A percentile compares a stretch with the other conserved stretches of the same genome.
Conservation (phyloP, 2,113 vertebrate genomes). For the Vidua macroura region DNA sequence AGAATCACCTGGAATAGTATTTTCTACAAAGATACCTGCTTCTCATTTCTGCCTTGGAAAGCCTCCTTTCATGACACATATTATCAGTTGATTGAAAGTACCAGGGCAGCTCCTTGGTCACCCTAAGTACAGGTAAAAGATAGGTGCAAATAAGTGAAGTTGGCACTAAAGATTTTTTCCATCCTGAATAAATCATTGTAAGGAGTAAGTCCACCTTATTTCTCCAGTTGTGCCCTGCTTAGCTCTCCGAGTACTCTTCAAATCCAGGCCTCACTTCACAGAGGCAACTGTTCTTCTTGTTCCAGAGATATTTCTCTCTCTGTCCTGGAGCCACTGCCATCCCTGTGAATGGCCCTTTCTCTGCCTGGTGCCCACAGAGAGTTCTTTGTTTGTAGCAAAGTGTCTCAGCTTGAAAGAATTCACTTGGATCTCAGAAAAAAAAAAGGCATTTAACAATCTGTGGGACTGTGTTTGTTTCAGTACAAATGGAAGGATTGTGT, state of each 20-base stretch:
- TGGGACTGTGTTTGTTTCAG: neutral
- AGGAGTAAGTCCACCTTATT: neutral
- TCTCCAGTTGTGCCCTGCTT: neutral
- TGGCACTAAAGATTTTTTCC: neutral
- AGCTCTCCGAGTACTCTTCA: neutral
- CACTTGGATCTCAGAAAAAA: neutral
- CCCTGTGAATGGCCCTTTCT: neutral
- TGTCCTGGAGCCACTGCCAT: neutral
- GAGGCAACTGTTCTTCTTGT: neutral
- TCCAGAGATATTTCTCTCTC: neutral
- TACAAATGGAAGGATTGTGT: neutral
- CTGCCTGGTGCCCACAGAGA: neutral
- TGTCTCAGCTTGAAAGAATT: neutral
- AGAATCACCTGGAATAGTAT: neutral
- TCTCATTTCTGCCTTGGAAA: neutral
- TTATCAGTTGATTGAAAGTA: neutral
- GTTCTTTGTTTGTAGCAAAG: neutral
- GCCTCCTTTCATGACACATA: neutral
- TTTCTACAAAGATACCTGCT: neutral
- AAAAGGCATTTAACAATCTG: neutral
- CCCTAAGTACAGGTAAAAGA: neutral
- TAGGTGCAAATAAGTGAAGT: neutral
- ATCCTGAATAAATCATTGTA: neutral
- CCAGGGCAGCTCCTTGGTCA: neutral
- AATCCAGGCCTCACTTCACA: neutral